Conservation (phyloP, 2,113 vertebrate genomes). For the Petrocephalus zakoni region DNA sequence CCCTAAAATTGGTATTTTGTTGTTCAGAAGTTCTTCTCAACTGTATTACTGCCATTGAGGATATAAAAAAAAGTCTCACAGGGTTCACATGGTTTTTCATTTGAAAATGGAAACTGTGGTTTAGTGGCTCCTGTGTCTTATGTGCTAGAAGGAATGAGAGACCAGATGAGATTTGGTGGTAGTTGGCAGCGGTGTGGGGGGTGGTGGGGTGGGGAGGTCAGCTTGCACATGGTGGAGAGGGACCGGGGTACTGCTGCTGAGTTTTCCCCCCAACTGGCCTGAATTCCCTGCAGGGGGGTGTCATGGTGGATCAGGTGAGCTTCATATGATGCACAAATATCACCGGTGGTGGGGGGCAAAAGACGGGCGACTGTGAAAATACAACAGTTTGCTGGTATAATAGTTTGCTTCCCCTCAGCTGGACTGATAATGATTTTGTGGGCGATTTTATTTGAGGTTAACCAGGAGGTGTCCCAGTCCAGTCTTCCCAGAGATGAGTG, state of each 20-base stretch:
- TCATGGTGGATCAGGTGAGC: background rate
- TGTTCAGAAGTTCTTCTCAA: background rate
- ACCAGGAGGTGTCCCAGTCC: background rate
- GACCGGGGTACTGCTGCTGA: background rate
- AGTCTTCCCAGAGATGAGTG: background rate
- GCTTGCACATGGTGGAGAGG: background rate
- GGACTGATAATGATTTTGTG: background rate
- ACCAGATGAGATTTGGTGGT: too few species aligned
- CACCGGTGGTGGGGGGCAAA: background rate
- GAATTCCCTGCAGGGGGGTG: background rate
- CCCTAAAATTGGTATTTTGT: background rate
- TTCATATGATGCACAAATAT: background rate
- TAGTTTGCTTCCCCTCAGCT: background rate
- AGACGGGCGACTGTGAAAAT: background rate
- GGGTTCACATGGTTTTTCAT: background rate
- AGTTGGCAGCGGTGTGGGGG: too few species aligned
- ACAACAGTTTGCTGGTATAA: background rate
- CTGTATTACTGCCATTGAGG: background rate
- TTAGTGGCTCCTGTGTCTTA: too few species aligned
- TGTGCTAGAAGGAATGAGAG: too few species aligned
- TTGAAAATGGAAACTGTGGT: background rate
- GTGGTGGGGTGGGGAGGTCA: background rate
- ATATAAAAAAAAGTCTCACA: background rate
- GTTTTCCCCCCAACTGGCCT: background rate
- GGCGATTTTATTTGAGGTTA: background rate